These are phyloP conservation scores for Chromoteleia sp. DNA, from an alignment of 2,888 invertebrate species.

Conservation along the genomic window DNA sequence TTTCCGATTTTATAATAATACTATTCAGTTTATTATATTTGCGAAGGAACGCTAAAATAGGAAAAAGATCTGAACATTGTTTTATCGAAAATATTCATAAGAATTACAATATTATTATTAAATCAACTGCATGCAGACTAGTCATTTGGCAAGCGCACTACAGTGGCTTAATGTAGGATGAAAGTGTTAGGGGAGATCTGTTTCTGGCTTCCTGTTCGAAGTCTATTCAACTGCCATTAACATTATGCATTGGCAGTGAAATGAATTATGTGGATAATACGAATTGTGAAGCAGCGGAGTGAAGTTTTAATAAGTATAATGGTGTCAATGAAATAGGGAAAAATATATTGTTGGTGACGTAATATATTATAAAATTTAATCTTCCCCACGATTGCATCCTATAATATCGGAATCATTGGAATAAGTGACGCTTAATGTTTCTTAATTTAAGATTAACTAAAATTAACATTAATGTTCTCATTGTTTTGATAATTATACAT, in stretches of 20 bases:
- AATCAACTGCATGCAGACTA: constrained; percentile 35
- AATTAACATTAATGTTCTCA: no score
- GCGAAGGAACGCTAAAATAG: no score
- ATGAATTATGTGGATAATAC: constrained; percentile 56
- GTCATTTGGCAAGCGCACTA: constrained; percentile 56
- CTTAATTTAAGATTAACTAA: no score
- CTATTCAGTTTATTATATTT: no score
- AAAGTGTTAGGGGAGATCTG: constrained; percentile 63
- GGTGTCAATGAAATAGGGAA: constrained; percentile 34
- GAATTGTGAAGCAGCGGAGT: constrained; percentile 52
- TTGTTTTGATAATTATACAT: no score
- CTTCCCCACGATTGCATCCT: neutral
- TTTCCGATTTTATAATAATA: no score
- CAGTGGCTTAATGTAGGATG: constrained; percentile 47
- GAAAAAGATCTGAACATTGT: neutral
- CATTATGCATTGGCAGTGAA: constrained; percentile 64
- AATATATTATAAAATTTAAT: constrained; percentile 13
- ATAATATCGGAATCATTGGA: neutral
- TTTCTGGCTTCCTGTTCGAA: constrained; percentile 56
- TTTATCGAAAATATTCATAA: constrained; percentile 12
- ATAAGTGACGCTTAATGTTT: no score
- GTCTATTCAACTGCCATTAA: constrained; percentile 64
- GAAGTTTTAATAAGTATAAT: constrained; percentile 57
- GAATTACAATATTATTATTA: constrained; percentile 42
- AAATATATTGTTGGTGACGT: constrained; percentile 18